Evolutionary conservation across 2,113 vertebrate species (phyloP), one percentile per base, ranked within the genome.

Genomic region (Malaclemys terrapin): DNA sequence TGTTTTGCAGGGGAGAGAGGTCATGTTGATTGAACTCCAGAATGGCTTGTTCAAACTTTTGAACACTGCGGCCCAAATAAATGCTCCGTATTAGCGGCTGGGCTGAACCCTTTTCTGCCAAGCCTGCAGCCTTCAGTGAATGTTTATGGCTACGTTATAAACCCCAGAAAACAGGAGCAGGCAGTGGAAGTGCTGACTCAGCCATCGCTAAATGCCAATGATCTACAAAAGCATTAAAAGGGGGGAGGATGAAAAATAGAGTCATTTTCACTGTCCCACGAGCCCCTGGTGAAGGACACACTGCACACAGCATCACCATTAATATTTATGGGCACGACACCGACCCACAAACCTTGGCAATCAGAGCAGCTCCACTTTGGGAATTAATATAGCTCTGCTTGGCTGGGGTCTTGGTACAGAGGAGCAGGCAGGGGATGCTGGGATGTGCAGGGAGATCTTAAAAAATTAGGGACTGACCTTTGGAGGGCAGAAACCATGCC

Each of bases 111-210:
- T 56, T 76, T 80, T 88, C 82, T 96, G 91, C 92, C 93, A 95
- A 95, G 91, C 93, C 93, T 80, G 69, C 87, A 6, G 31, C 87
- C 90, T 95, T 94, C 90, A 96, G 97, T 97, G 95, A 94, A 91
- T 96, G 96, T 97, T 97, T 97, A 98, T 96, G 94, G 82, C 89
- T 62, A 93, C 84, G 96, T 97, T 97, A 93, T 78, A 96, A 96
- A 97, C 89, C 82, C 94, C 82, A 93, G 91, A 91, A 97, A 97
- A 94, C 84, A 95, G 1, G 5, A 93, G 59, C 80, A 84, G 95
- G 93, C 80, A 88, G 84, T 82, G 75, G 93, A 96, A 95, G 92
- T 91, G 97, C 96, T 97, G 97, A 98, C 89, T 95, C 89, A 79
- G 95, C 85, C 89, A 82, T 89, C 88, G 76, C 95, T 97, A 96